Base-by-base conservation (phyloP, 2,888 invertebrate species). In the Sympetrum striolatum region DNA sequence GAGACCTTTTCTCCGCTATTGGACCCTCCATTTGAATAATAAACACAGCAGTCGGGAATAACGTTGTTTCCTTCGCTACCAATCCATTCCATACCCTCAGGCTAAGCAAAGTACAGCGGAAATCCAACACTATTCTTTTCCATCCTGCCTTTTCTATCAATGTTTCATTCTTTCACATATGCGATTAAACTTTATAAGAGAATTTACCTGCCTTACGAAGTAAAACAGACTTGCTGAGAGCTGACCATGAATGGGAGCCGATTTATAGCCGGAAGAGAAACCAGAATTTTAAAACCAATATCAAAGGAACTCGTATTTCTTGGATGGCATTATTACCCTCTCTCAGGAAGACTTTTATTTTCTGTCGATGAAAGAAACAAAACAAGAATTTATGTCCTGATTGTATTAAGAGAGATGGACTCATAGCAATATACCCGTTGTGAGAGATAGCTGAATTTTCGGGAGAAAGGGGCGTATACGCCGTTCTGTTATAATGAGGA, bases 21-120 rank as follows among this genome's bases (percentile, higher is more conserved):
- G 58, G 10, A 60, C 60, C 86, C 31, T 73, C 25, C 86, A 86
- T 86, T 86, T 86, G 86, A 86, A 86, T 86, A 60, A 86, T 86
- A 58, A 86, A 86, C 86, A 82, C 18, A n/a, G 25, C 53, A 53
- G 53, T 86, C 60, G n/a, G 37, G 60, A 58, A 86, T 64, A 25
- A 60, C 31, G 60, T 35, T 48, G 18, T 64, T 58, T 58, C 60
- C 86, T 35, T 37, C 25, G 60, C 60, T 18, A 60, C 10, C 60
- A n/a, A 8, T 15, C 31, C 18, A 82, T 82, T 35, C 53, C 5
- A 37, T 12, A 82, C 18, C 53, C 14, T 1, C 5, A 82, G 58
- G 35, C 25, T 18, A 35, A 10, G 35, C 53, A n/a, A 35, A 53
- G 18, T 44, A 35, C 31, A 0, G 82, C 35, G 53, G 35, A 31